These are phyloP conservation scores for Mylabris sibirica DNA, from an alignment of 2,888 invertebrate species.

Conservation along the genomic window DNA sequence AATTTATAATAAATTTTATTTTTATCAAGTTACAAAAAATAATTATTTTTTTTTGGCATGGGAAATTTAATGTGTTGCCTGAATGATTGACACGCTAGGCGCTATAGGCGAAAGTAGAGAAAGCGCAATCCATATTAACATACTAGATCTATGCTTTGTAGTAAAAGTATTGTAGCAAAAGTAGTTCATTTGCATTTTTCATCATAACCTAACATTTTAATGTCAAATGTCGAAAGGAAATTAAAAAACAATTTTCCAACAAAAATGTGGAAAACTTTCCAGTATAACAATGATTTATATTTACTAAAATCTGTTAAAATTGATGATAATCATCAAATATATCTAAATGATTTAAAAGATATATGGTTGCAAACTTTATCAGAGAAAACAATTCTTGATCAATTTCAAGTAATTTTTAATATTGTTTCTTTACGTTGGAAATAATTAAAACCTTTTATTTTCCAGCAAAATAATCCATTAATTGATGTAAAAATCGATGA, in stretches of 20 bases:
- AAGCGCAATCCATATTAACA: too few species aligned
- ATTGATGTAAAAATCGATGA: conserved; percentile 45
- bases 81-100: too few species aligned
- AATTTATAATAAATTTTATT: too few species aligned
- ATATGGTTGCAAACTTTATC: conserved; percentile 51
- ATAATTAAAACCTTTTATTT: conserved; percentile 22
- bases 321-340: conserved; percentile 37
- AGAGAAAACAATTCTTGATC: conserved; percentile 38
- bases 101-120: too few species aligned
- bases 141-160: too few species aligned
- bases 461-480: conserved; percentile 52
- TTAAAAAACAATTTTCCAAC: conserved; percentile 13
- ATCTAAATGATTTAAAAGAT: conserved; percentile 48
- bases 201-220: neutral
- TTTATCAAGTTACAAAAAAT: too few species aligned
- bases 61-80: too few species aligned
- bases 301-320: conserved; percentile 43
- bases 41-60: too few species aligned
- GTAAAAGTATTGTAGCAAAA: neutral
- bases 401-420: conserved; percentile 47
- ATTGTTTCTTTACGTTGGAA: conserved; percentile 16
- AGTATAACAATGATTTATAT: conserved; percentile 40
- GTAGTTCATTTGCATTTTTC: neutral
- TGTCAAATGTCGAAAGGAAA: neutral
- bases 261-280: conserved; percentile 52